Evolutionary conservation across 2,888 invertebrate genomes (phyloP), one percentile per base, ranked within the genome.

Genomic region (Notodonta dromedarius): DNA sequence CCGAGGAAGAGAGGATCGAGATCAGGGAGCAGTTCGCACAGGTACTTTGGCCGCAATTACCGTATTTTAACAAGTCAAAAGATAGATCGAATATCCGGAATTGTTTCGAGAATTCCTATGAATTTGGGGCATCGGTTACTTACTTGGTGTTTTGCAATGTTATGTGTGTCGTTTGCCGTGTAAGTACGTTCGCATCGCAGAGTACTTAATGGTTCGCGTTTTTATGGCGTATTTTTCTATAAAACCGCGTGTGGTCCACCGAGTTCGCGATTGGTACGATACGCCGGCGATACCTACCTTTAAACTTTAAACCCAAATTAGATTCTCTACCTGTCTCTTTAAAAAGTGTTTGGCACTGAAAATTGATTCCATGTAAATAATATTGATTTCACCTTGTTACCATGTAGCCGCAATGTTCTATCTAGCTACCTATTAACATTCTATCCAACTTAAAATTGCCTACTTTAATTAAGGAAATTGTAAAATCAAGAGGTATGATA

Each of bases 1-100:
- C 95, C 65, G 94, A 94, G 63, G 96, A 97, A 83, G 96, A 97
- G 91, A 94, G 95, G 78, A 91, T 95, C 67, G 97, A 97, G 91
- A 95, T 97, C 80, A 94, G 95, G 82, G 96, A 96, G 90, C 96
- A 96, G 85, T 97, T 97, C 85, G 94, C 94, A 77, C 95, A 95
- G 94, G 97, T 97, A 94, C 70, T 72, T 74, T 94, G 94, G 90
- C 52, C 50, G 42, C 56, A 40, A 24, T n/a, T 58, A 57, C 60
- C 1, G 4, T 65, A 55, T 62, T 66, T 71, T 63, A 57, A 64
- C 13, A 40, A 42, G 40, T 13, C 39, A 56, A 62, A 55, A 61
- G 59, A 16, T 14, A 8, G 50, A 9, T 16, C 16, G 16, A 9
- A 48, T 3, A n/a, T n/a, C n/a, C n/a, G 48, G 48, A 24, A 16